phyloP scores from a whole-genome alignment of 2,113 vertebrate species.

The Ageneiosus marmoratus region DNA sequence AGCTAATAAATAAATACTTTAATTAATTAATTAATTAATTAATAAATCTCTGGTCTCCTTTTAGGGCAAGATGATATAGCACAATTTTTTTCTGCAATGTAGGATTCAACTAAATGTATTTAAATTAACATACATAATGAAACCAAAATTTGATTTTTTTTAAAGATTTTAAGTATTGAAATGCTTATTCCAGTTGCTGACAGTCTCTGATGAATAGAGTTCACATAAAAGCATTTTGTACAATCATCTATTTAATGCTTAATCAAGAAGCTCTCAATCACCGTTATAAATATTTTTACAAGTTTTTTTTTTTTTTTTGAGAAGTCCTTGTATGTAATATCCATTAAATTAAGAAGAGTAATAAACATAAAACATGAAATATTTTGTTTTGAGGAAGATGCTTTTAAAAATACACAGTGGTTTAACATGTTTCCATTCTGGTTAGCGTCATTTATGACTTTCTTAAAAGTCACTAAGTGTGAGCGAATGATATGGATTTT shows the following conservation, averaged over 20 bases:
- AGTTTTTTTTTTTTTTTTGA: not conserved
- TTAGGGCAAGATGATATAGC: not conserved
- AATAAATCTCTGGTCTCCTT: constrained; percentile 31
- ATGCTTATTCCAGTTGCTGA: not conserved
- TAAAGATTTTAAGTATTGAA: not conserved
- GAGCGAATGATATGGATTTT: not conserved
- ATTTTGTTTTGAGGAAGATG: not conserved
- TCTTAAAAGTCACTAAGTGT: too few relatives aligned
- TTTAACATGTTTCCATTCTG: not conserved
- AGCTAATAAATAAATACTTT: not conserved
- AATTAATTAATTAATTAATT: not conserved
- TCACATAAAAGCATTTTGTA: not conserved
- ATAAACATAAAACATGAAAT: not conserved
- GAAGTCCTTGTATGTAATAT: not conserved
- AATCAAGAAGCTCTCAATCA: not conserved
- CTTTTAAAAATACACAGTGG: not conserved
- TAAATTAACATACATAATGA: not conserved
- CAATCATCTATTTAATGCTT: not conserved
- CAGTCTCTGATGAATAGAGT: not conserved
- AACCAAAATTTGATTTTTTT: not conserved
- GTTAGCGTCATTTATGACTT: not conserved
- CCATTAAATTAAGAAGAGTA: not conserved
- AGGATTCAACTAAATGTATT: not conserved
- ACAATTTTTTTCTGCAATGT: not conserved
- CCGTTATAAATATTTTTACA: not conserved